phyloP scores from a whole-genome alignment of 2,888 invertebrate species.

The Dicyrtoma fusca region DNA sequence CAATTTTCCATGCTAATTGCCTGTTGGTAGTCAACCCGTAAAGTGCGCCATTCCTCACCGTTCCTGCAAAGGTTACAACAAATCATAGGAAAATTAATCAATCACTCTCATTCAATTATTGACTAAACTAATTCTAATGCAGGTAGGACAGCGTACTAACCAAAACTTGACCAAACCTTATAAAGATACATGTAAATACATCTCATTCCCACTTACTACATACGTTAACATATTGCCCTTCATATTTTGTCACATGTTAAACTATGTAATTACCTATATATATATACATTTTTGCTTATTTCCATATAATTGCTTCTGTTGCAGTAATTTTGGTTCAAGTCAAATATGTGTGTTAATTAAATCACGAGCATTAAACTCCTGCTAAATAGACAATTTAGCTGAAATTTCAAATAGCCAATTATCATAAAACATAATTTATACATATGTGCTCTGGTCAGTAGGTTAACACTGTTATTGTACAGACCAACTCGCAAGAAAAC shows the following conservation, averaged over 20 bases:
- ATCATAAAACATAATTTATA: no score
- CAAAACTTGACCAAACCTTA: not conserved
- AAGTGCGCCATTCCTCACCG: constrained; percentile 78
- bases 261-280: not conserved
- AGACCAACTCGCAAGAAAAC: no score
- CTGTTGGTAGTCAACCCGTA: constrained; percentile 79
- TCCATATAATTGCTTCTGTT: not conserved
- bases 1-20: constrained; percentile 75
- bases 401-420: no score
- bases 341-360: no score
- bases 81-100: no score
- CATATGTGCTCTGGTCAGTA: no score
- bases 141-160: not conserved
- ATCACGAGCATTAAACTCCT: no score
- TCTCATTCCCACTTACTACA: not conserved
- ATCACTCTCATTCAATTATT: no score
- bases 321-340: no score
- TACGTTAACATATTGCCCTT: not conserved
- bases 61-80: constrained; percentile 67
- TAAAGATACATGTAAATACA: not conserved
- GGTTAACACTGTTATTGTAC: no score
- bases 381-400: no score
- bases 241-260: not conserved
- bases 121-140: no score
- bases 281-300: not conserved